These are phyloP conservation scores for Platygyra sinensis DNA, from an alignment of 64 coral and sea anemone species.

Conservation along the genomic window DNA sequence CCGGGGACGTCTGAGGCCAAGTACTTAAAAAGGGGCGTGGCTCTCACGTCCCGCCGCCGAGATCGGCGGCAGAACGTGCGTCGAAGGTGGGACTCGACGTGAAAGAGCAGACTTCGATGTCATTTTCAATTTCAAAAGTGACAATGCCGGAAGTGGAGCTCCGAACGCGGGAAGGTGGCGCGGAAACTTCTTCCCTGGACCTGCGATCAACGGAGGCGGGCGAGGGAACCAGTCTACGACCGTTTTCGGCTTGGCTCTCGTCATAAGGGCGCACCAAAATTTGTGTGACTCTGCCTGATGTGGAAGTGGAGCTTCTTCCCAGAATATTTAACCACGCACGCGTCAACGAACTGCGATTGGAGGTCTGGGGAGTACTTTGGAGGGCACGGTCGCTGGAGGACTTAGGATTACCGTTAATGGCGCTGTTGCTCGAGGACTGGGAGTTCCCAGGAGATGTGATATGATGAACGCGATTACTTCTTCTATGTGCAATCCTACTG, in stretches of 20 bases:
- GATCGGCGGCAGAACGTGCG: background rate
- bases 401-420: no score
- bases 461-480: no score
- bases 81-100: background rate
- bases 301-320: background rate
- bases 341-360: no score
- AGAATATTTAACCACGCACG: background rate
- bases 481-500: no score
- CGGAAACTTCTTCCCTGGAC: background rate
- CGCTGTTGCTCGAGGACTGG: no score
- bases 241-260: background rate
- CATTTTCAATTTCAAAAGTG: background rate
- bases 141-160: background rate
- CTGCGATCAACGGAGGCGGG: background rate
- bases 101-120: background rate
- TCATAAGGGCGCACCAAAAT: background rate
- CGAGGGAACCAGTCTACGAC: background rate
- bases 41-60: conserved; percentile 15
- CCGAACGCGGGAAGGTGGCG: background rate
- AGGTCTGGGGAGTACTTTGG: no score
- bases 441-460: no score
- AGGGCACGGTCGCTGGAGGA: no score
- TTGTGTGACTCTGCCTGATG: background rate
- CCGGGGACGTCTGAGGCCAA: conserved; percentile 5
- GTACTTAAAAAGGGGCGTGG: background rate